These are phyloP conservation scores for Geotrupes spiniger DNA, from an alignment of 2,888 invertebrate genomes.

Conservation along the genomic window DNA sequence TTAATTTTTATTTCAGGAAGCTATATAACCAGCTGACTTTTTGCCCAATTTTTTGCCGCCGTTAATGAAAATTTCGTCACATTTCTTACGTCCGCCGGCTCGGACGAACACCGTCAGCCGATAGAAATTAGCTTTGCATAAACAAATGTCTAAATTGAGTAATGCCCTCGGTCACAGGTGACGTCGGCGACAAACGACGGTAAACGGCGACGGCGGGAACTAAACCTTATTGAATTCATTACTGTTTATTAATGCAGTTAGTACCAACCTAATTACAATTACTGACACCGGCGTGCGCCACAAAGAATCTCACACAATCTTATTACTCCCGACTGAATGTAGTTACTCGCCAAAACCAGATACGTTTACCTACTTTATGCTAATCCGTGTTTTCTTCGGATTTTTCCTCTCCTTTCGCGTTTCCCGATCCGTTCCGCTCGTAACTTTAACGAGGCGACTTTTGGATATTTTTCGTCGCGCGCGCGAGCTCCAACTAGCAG, in stretches of 20 bases:
- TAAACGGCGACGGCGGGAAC: slow-evolving; percentile 35
- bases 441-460: not conserved
- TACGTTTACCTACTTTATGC: slow-evolving; percentile 32
- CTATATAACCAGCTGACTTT: no score
- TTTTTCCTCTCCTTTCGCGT: slow-evolving; percentile 8
- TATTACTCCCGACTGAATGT: slow-evolving; percentile 34
- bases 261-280: slow-evolving; percentile 51
- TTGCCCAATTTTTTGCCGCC: no score
- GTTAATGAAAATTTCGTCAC: no score
- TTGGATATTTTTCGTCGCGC: no score
- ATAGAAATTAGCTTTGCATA: slow-evolving; percentile 19
- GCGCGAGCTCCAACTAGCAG: no score
- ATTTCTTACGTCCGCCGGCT: no score
- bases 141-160: slow-evolving; percentile 30
- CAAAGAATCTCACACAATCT: slow-evolving; percentile 39
- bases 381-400: slow-evolving; percentile 24
- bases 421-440: not conserved
- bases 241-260: slow-evolving; percentile 52
- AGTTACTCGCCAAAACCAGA: slow-evolving; percentile 29
- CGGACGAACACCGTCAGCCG: not conserved
- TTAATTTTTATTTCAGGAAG: no score
- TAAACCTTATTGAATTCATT: slow-evolving; percentile 43
- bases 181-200: slow-evolving; percentile 31
- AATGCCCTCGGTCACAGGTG: slow-evolving; percentile 32
- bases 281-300: slow-evolving; percentile 39